These are phyloP conservation scores for Ammospiza caudacuta DNA, from an alignment of 2,113 vertebrate genomes.

Conservation along the genomic window DNA sequence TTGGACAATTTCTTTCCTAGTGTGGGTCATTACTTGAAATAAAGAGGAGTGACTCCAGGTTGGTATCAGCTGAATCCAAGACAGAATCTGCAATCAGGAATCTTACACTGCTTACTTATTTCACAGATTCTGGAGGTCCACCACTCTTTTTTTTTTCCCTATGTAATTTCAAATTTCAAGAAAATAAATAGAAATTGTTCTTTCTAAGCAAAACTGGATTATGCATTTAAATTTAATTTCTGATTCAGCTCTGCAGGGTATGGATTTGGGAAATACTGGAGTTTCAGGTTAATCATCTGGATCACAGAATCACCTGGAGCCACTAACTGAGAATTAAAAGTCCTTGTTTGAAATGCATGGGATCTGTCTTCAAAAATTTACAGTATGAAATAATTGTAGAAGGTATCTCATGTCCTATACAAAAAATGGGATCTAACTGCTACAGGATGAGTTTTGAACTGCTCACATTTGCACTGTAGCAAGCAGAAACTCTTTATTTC, in stretches of 20 bases:
- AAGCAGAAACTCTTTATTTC: background rate
- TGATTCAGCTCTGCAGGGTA: background rate
- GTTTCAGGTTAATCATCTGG: background rate
- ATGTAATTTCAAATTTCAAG: background rate
- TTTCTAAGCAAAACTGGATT: background rate
- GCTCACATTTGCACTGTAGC: background rate
- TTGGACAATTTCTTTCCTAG: background rate
- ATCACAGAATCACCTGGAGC: background rate
- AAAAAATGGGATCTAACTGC: background rate
- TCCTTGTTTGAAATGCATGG: background rate
- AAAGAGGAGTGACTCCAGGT: background rate
- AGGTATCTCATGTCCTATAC: background rate
- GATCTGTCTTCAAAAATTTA: background rate
- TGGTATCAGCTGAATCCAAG: background rate
- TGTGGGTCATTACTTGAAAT: background rate
- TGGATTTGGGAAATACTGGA: background rate
- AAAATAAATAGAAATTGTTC: background rate
- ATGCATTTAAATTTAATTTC: background rate
- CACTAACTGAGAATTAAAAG: background rate
- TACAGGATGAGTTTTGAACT: background rate
- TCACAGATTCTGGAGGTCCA: background rate
- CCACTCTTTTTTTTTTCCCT: no score
- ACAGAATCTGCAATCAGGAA: background rate
- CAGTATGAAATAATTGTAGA: background rate
- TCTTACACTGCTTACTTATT: background rate